Conservation (phyloP, 2,888 invertebrate genomes). For the Lasioglossum calceatum region DNA sequence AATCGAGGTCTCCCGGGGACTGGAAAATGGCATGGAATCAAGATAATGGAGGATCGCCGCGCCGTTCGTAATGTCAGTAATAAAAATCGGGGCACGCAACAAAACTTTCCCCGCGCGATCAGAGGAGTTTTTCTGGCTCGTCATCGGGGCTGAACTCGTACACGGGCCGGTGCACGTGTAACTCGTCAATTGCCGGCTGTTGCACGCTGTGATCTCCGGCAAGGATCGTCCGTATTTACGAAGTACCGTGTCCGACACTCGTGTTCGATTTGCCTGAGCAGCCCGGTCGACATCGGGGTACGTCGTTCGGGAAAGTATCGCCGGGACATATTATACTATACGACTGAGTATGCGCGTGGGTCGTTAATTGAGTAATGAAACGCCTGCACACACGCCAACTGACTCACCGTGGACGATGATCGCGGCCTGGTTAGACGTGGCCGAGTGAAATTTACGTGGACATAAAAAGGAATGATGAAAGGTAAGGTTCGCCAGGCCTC, state of each 20-base stretch:
- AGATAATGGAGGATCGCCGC: slow-evolving; percentile 41
- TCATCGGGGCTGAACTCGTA: slow-evolving; percentile 44
- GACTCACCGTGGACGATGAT: slow-evolving; percentile 26
- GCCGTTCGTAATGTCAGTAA: slow-evolving; percentile 38
- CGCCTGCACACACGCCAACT: slow-evolving; percentile 32
- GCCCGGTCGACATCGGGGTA: slow-evolving; percentile 44
- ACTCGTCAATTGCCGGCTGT: slow-evolving; percentile 58
- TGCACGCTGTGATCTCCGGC: slow-evolving; percentile 37
- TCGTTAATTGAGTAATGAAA: slow-evolving; percentile 73
- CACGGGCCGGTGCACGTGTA: slow-evolving; percentile 45
- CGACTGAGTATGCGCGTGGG: slow-evolving; percentile 52
- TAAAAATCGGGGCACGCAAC: slow-evolving; percentile 44
- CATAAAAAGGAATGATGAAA: neutral
- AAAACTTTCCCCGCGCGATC: slow-evolving; percentile 49
- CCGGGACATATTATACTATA: slow-evolving; percentile 1
- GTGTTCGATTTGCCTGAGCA: slow-evolving; percentile 63
- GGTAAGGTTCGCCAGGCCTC: slow-evolving; percentile 1
- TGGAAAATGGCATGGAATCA: slow-evolving; percentile 33
- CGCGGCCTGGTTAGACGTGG: slow-evolving; percentile 24
- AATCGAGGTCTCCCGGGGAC: neutral
- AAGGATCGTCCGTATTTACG: slow-evolving; percentile 61
- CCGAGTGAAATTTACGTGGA: slow-evolving; percentile 17
- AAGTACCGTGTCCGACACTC: slow-evolving; percentile 54
- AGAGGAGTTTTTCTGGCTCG: slow-evolving; percentile 20
- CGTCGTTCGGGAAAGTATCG: slow-evolving; percentile 23